phyloP scores from a whole-genome alignment of 2,113 vertebrate species.

The human region DNA sequence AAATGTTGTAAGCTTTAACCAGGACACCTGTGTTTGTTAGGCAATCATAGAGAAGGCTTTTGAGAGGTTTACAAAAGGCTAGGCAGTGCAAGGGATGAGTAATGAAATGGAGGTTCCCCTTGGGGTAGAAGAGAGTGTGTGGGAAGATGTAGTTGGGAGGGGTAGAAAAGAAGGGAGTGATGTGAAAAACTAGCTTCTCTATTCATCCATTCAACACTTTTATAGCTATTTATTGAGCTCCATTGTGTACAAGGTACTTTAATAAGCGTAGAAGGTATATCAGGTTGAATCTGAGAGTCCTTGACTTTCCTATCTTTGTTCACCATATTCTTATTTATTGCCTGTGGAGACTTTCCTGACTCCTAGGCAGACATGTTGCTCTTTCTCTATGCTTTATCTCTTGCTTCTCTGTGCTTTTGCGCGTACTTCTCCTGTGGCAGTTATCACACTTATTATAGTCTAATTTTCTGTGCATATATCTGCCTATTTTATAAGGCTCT shows the following conservation, averaged over 20 bases:
- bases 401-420: neutral
- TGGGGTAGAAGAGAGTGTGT: neutral
- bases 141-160: neutral
- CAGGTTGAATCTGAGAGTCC: neutral
- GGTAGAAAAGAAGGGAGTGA: neutral
- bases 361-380: neutral
- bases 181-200: neutral
- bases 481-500: neutral
- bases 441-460: neutral
- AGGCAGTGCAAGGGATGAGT: conserved; percentile 13
- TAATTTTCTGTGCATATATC: neutral
- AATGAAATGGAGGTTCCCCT: neutral
- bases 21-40: conserved; percentile 67
- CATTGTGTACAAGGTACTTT: neutral
- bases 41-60: conserved; percentile 38
- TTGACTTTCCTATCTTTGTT: neutral
- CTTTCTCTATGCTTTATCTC: neutral
- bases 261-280: neutral
- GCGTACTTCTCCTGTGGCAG: neutral
- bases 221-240: neutral
- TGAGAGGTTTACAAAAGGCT: conserved; percentile 56
- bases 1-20: conserved; percentile 1
- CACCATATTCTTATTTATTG: neutral
- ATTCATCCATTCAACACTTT: neutral
- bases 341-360: neutral